A percentile compares a stretch with the other conserved stretches of the same genome.
Conservation (phyloP, 2,113 vertebrate genomes). For the Drymodes brunneopygia region DNA sequence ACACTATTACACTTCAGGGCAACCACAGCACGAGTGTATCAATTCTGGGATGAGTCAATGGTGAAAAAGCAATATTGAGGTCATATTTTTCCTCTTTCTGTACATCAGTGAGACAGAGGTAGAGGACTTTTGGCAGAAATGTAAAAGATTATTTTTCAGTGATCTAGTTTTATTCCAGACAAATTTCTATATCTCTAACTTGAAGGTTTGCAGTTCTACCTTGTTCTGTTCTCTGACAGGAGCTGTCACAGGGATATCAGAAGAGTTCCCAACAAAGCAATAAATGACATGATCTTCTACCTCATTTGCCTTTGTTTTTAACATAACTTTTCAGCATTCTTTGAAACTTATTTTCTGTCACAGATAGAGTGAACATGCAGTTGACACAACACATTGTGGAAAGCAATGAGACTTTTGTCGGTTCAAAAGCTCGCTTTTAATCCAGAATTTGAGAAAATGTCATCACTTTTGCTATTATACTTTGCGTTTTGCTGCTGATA, state of each 20-base stretch:
- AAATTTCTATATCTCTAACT: not conserved
- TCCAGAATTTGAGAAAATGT: not conserved
- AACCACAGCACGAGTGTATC: constrained; percentile 48
- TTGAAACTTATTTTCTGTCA: not conserved
- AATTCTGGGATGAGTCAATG: constrained; percentile 58
- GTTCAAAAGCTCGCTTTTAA: not conserved
- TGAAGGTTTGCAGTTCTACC: not conserved
- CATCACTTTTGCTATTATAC: not conserved
- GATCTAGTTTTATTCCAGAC: constrained; percentile 19
- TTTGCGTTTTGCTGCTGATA: not conserved
- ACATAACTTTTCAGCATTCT: not conserved
- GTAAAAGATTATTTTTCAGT: constrained; percentile 40
- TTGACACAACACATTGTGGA: not conserved
- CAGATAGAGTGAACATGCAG: rapidly evolving
- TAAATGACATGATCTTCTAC: not conserved
- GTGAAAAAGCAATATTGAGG: constrained; percentile 62
- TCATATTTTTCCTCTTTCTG: constrained; percentile 57
- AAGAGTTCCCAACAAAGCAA: not conserved
- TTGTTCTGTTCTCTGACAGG: not conserved
- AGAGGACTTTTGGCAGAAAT: constrained; percentile 27
- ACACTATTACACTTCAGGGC: constrained; percentile 53
- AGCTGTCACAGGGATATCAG: not conserved
- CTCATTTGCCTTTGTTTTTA: not conserved
- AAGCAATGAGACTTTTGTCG: not conserved
- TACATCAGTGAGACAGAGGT: not conserved